Percentiles rank a stretch among this genome's conserved stretches.
These are phyloP conservation scores for Chelonus insularis DNA, from an alignment of 1,140 invertebrate species.

Conservation along the genomic window DNA sequence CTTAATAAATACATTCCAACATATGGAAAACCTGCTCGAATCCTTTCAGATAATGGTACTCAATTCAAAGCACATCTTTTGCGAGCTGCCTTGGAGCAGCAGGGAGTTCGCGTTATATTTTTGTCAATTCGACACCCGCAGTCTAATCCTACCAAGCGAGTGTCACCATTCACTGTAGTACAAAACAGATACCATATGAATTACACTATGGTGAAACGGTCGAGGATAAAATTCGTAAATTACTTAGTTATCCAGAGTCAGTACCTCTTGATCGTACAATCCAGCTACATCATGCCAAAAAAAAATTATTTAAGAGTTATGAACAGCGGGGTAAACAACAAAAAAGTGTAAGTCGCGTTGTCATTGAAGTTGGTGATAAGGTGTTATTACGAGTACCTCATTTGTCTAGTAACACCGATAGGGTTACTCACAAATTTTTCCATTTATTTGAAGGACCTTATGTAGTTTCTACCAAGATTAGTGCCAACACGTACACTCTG, in stretches of 20 bases:
- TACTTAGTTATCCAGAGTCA: not conserved
- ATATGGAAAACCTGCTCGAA: conserved; percentile 23
- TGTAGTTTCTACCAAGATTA: not conserved
- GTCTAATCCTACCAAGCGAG: conserved; percentile 27
- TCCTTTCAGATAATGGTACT: conserved; percentile 29
- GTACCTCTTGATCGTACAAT: not conserved
- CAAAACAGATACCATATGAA: conserved; percentile 25
- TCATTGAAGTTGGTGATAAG: not conserved
- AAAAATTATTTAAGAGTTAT: not conserved
- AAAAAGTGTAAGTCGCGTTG: not conserved
- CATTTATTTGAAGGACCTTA: conserved; percentile 17
- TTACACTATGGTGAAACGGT: conserved; percentile 28
- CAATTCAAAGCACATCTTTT: conserved; percentile 26
- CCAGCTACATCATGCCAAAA: not conserved
- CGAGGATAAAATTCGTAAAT: conserved; percentile 5
- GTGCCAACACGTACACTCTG: conserved; percentile 9
- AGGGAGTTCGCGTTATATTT: conserved; percentile 19
- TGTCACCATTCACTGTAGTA: conserved; percentile 26
- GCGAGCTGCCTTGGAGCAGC: conserved; percentile 16
- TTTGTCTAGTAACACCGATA: conserved; percentile 4
- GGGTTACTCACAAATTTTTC: conserved; percentile 24
- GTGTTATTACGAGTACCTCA: conserved; percentile 15
- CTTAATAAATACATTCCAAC: conserved; percentile 19
- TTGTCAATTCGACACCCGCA: conserved; percentile 24
- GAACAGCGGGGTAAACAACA: conserved; percentile 8